These are phyloP conservation scores for Zoanthus sansibaricus DNA, from an alignment of 92 coral and sea anemone genomes.

Conservation along the genomic window DNA sequence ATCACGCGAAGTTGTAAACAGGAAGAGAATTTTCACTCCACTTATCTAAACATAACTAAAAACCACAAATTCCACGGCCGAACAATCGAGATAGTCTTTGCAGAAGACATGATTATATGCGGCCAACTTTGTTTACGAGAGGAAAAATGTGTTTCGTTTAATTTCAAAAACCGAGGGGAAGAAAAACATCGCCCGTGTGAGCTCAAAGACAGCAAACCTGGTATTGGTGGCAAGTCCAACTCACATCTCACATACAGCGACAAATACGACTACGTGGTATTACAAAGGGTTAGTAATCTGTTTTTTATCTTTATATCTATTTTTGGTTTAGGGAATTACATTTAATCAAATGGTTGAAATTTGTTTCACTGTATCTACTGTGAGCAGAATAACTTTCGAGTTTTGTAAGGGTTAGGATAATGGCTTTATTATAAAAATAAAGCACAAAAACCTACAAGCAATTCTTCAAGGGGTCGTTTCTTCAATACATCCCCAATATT, in stretches of 20 bases:
- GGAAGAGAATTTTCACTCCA: neutral
- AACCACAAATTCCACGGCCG: neutral
- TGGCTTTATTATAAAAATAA: too few relatives aligned
- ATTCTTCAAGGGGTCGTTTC: too few relatives aligned
- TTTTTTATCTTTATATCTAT: too few relatives aligned
- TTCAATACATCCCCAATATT: too few relatives aligned
- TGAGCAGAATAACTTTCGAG: too few relatives aligned
- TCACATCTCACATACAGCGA: neutral
- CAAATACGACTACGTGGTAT: neutral
- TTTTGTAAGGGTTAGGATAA: too few relatives aligned
- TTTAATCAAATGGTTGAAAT: too few relatives aligned
- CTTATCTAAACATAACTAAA: neutral
- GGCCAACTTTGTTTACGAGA: conserved; percentile 8
- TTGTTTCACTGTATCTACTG: too few relatives aligned
- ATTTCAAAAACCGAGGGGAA: neutral
- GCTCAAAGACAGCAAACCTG: neutral
- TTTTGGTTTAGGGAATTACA: too few relatives aligned
- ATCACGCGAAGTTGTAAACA: neutral
- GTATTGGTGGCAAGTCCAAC: neutral
- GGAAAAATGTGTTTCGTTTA: neutral
- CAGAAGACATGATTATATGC: neutral
- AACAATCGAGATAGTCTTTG: neutral
- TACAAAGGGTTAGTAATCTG: neutral
- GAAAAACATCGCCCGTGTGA: neutral
- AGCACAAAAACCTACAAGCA: too few relatives aligned